A percentile compares a stretch with the other conserved stretches of the same genome.
Evolutionary conservation across 2,113 vertebrate species (phyloP).

Genomic region (Calyptommatus sinebrachiatus): DNA sequence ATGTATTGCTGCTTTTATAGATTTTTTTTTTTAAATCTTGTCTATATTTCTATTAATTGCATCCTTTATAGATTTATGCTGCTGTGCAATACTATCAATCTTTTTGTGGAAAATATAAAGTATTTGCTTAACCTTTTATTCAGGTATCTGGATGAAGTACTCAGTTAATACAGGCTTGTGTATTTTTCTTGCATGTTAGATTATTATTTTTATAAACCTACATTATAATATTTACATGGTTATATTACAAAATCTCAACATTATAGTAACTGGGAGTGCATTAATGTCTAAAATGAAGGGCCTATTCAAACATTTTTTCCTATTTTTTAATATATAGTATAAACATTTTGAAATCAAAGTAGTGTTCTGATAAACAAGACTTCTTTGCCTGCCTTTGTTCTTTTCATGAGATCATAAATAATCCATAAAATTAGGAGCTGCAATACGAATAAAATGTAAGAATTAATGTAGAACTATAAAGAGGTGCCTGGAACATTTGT

Average conservation of each 20-base stretch:
- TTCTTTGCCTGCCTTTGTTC: no score
- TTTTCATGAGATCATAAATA: neutral
- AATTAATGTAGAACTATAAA: neutral
- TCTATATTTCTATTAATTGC: neutral
- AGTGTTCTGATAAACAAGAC: neutral
- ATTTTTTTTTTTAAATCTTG: neutral
- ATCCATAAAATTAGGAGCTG: neutral
- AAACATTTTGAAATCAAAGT: neutral
- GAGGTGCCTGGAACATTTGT: neutral
- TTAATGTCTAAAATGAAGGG: neutral
- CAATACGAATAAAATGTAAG: neutral
- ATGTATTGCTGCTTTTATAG: neutral
- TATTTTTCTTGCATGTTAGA: neutral
- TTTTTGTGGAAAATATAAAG: neutral
- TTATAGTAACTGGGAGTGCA: neutral
- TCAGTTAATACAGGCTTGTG: neutral
- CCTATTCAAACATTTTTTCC: neutral
- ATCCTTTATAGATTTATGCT: neutral
- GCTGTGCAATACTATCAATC: neutral
- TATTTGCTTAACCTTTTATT: no score
- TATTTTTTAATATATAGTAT: neutral
- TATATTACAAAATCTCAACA: neutral
- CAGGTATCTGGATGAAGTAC: neutral
- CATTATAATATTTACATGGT: neutral
- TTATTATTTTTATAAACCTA: neutral